Evolutionary conservation across 2,113 vertebrate species (phyloP).

Genomic region (Hippopotamus amphibius): DNA sequence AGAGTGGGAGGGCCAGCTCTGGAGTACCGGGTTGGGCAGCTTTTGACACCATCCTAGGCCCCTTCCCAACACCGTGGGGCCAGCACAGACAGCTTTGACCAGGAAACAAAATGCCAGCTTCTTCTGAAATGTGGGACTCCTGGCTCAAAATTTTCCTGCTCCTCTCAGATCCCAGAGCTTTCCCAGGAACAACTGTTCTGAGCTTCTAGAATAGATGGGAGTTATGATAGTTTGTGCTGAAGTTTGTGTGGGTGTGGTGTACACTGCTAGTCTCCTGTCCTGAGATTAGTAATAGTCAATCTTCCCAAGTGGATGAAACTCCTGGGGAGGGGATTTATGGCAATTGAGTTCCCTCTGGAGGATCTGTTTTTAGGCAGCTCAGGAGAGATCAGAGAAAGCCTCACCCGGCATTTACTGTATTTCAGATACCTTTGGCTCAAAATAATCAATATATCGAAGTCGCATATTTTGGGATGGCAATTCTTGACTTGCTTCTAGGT

Average conservation of each 20-base stretch:
- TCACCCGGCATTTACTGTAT: not conserved
- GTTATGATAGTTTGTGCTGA: not conserved
- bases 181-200: not conserved
- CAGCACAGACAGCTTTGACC: not conserved
- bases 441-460: not conserved
- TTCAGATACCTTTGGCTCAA: not conserved
- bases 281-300: not conserved
- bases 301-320: not conserved
- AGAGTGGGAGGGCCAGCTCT: not conserved
- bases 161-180: not conserved
- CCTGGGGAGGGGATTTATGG: not conserved
- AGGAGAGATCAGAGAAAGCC: not conserved
- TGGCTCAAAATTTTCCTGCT: not conserved
- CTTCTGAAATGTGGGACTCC: constrained; percentile 11
- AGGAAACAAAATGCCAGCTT: not conserved
- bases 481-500: not conserved
- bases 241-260: not conserved
- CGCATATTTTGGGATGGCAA: not conserved
- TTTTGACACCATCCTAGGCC: not conserved
- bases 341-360: not conserved
- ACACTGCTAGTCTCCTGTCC: not conserved
- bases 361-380: not conserved
- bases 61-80: not conserved
- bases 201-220: not conserved
- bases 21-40: not conserved